Conservation (phyloP, 2,113 vertebrate genomes). For the Ailurus styani region DNA sequence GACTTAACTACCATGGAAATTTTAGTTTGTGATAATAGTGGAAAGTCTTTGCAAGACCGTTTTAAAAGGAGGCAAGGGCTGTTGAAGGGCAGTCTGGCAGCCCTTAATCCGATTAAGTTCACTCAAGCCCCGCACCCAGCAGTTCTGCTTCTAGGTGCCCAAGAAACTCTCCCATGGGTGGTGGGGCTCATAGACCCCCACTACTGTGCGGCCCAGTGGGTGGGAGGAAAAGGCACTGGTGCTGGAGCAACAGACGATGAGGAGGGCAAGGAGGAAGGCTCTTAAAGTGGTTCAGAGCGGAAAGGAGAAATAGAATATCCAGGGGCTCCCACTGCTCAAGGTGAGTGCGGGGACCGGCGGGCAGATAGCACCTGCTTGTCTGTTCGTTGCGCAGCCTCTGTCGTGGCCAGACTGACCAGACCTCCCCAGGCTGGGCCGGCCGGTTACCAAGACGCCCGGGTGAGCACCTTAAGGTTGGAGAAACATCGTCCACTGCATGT, state of each 20-base stretch:
- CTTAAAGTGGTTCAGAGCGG: too few relatives aligned
- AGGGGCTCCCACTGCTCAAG: neutral
- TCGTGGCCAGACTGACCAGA: neutral
- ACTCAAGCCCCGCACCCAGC: too few relatives aligned
- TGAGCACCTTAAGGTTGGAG: too few relatives aligned
- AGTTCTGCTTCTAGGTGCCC: neutral
- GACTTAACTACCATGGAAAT: neutral
- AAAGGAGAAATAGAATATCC: neutral
- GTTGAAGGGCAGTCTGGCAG: neutral
- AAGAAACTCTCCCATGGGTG: rapidly evolving
- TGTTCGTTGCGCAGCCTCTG: neutral
- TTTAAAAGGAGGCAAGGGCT: neutral
- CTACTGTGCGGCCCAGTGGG: rapidly evolving
- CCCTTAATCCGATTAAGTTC: neutral
- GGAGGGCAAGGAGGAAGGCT: neutral
- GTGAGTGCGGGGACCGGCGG: neutral
- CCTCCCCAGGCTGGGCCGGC: neutral
- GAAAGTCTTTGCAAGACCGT: neutral
- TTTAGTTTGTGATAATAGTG: neutral
- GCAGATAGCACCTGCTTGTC: neutral
- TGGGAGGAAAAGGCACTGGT: too few relatives aligned
- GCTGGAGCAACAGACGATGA: rapidly evolving
- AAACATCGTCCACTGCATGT: rapidly evolving
- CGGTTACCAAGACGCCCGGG: neutral
- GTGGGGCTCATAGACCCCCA: neutral